Evolutionary conservation across 2,888 invertebrate genomes (phyloP).

Genomic region (Rhabditoides inermis): DNA sequence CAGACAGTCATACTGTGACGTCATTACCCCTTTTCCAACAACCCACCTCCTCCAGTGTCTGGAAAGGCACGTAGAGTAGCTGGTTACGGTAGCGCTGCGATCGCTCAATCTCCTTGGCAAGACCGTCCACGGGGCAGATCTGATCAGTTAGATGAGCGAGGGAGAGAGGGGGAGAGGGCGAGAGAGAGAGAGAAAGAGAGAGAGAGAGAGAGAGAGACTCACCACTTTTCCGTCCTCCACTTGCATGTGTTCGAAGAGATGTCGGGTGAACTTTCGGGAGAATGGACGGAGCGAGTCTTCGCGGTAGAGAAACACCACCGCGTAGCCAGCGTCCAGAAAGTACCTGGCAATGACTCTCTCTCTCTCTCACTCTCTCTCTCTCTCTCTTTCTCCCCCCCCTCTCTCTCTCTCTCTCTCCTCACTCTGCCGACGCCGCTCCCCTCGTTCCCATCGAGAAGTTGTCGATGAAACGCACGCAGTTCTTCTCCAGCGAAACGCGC

Average conservation of each 20-base stretch:
- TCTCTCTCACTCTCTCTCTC: constrained; percentile 75
- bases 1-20: too few relatives aligned
- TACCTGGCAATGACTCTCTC: constrained; percentile 64
- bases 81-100: too few relatives aligned
- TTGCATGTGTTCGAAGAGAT: constrained; percentile 30
- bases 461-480: constrained; percentile 93
- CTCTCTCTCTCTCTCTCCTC: constrained; percentile 72
- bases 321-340: constrained; percentile 72
- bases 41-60: too few relatives aligned
- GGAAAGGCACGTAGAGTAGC: too few relatives aligned
- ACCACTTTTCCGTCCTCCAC: constrained; percentile 16
- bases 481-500: constrained; percentile 87
- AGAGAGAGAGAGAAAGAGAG: too few relatives aligned
- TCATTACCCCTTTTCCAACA: too few relatives aligned
- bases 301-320: constrained; percentile 86
- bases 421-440: constrained; percentile 86
- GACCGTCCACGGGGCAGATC: too few relatives aligned
- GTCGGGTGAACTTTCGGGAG: constrained; percentile 72
- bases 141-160: too few relatives aligned
- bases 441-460: constrained; percentile 95
- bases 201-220: neutral
- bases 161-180: too few relatives aligned
- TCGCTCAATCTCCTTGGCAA: too few relatives aligned
- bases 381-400: constrained; percentile 86
- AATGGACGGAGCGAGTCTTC: constrained; percentile 83